Evolutionary conservation across 1,140 invertebrate genomes (phyloP), one percentile per base, ranked within the genome.

Genomic region (Bombus picipes): DNA sequence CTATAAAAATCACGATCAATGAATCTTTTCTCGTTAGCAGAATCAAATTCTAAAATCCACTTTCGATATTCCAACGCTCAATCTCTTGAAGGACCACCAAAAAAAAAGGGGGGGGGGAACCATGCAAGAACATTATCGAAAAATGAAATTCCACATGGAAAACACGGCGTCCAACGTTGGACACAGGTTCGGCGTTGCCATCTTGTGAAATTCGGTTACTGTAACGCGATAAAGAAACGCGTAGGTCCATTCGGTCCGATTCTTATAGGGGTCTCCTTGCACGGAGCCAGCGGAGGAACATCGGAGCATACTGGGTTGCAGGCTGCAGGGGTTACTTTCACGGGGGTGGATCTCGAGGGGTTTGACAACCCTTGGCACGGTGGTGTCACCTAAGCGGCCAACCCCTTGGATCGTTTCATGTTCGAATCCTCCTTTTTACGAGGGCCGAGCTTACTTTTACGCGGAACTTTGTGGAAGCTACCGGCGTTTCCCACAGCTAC

Each of bases 361-460:
- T 66, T 91, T 59, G 85, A 87, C 87, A 85, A 91, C 76, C 91
- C 88, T 88, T 90, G 72, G 81, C 59, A 65, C 82, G 65, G 32
- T 77, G 76, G 88, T 90, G 87, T 92, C 89, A 92, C 90, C 90
- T 90, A 90, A 89, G 89, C 89, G 81, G 83, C 59, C 70, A 83
- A 82, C 83, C 86, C 83, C 86, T 91, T 81, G 86, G 87, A 86
- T 89, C 90, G 84, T 88, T 91, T 83, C 88, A 81, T 59, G 79
- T 87, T 90, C 89, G 89, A 89, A 90, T 91, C 83, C 82, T 85
- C 82, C 34, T 89, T 87, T 90, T 91, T 91, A 90, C 85, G 87
- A 83, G 83, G 72, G 34, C 81, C 68, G 53, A 80, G 87, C 87
- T 92, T 90, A 91, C 91, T 91, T 92, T 92, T 89, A 92, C 84